Evolutionary conservation across 2,113 vertebrate species (phyloP), one percentile per base, ranked within the genome.

Genomic region (Phyllostomus hastatus): DNA sequence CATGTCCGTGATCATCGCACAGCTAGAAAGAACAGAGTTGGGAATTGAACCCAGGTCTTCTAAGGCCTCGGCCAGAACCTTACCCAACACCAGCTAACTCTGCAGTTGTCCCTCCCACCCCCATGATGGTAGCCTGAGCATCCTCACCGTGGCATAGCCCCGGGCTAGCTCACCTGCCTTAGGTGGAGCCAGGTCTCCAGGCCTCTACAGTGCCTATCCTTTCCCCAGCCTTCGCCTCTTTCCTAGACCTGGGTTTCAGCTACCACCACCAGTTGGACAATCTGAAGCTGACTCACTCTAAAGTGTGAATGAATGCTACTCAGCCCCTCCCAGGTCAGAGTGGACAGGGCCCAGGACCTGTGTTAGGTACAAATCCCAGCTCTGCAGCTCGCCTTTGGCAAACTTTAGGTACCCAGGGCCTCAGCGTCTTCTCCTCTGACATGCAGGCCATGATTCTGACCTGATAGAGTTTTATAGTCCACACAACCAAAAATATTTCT

Each of bases 71-170:
- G 41, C 38, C 75, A 75, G 33, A 48, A 20, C 5, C 69, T 35
- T 73, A 24, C 81, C 80, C 31, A 35, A 26, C 6, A 48, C 10
- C 22, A 16, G 22, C 48, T 50, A 35, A 41, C 38, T 69, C n/a
- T 20, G 24, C 33, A 48, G 46, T 35, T 28, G 19, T 31, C 7
- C 15, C 22, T 59, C 20, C 33, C 46, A 28, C 1, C 10, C 22
- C 35, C 11, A 17, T 2, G 1, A 81, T 17, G 11, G 33, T 3
- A n/a, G 38, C 43, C 33, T 2, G 0, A 10, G 9, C 10, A 28
- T 28, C 28, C 43, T 43, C 10, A 52, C 19, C n/a, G 7, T 0
- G 12, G 35, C 10, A 17, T 16, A 41, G 20, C 6, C 28, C 24
- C 0, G 5, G 66, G 43, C 50, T 20, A 10, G 38, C 16, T 35